Evolutionary conservation across 2,797 vertebrate genomes (phyloP), one percentile per base, ranked within the genome.

Genomic region (Merluccius polli): DNA sequence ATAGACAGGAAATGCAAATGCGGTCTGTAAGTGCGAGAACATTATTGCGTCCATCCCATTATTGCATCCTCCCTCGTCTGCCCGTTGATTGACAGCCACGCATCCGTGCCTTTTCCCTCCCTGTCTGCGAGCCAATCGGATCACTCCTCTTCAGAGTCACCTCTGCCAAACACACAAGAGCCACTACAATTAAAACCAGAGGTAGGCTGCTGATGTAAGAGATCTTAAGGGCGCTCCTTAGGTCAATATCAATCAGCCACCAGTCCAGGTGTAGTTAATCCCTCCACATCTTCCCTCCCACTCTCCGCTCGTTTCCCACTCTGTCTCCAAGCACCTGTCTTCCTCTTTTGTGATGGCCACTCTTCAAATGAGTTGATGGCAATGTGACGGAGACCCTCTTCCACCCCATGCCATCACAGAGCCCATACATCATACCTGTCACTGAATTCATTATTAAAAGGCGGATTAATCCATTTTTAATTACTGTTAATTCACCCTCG

Each of bases 401-500:
- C 59, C 31, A 16, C 12, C 67, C 27, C 27, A 8, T 9, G 31
- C 27, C 18, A 69, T 69, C 31, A 69, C 29, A 16, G 12, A 21
- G 67, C 30, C 31, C 67, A 69, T 69, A 69, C 31, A 69, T 69
- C 67, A 69, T 32, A 69, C 31, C 59, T 32, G 67, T 32, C 67
- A 69, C 29, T 7, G 16, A 32, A 69, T 69, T 32, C 31, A 69
- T 69, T 16, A 69, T 32, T 32, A 69, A 32, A 18, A 69, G 31
- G 30, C 4, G 32, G 67, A 69, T 69, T 13, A 69, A 69, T 69
- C 29, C 18, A 16, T 6, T 69, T 32, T 69, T 69, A 69, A 69
- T 69, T 69, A 69, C 30, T 69, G 16, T 32, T 65, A 27, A 65
- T 30, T 69, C 31, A 69, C 31, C 30, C 67, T 32, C 4, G 30